Conservation (phyloP, 2,797 vertebrate genomes). For the Sebastes wilsoni region DNA sequence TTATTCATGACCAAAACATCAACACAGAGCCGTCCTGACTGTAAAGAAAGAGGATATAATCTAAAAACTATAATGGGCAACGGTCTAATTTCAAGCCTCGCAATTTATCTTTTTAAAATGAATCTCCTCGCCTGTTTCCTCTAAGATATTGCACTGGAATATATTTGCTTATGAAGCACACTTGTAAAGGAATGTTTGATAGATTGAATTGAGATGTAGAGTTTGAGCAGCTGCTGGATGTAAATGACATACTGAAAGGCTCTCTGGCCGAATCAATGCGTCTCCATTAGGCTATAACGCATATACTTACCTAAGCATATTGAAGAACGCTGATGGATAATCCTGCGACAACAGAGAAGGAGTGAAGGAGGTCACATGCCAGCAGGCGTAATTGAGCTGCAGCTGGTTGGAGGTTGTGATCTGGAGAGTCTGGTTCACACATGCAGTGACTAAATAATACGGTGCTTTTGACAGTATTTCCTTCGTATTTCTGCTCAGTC, state of each 20-base stretch:
- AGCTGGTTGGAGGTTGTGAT: neutral
- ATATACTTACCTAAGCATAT: neutral
- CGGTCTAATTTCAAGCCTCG: neutral
- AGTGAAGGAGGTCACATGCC: neutral
- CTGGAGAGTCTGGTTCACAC: neutral
- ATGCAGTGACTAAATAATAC: neutral
- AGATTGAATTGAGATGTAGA: neutral
- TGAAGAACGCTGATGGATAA: neutral
- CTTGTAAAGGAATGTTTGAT: neutral
- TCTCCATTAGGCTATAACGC: neutral
- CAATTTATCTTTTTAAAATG: neutral
- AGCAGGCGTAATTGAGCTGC: neutral
- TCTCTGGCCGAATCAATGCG: neutral
- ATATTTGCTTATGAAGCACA: neutral
- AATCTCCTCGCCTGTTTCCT: neutral
- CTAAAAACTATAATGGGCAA: neutral
- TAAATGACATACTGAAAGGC: neutral
- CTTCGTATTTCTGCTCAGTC: neutral
- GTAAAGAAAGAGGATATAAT: neutral
- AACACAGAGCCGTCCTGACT: neutral
- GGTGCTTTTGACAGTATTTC: neutral
- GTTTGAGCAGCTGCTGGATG: neutral
- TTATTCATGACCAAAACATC: neutral
- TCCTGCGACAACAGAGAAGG: neutral
- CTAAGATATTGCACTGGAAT: no score